phyloP scores from a whole-genome alignment of 1,140 invertebrate species.

The Drosophila dunni region DNA sequence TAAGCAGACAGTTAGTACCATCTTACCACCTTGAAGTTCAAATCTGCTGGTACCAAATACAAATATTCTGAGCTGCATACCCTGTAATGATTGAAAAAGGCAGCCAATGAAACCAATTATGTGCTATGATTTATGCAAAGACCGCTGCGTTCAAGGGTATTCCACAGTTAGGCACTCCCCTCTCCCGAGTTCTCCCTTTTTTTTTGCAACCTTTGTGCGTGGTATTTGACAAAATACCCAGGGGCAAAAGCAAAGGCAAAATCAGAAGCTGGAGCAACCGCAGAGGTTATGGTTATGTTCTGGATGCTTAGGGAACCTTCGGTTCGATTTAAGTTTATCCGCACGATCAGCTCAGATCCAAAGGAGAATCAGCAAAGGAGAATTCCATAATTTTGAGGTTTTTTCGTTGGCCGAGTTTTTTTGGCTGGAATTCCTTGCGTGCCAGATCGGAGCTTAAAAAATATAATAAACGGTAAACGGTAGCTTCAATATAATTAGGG shows the following conservation, averaged over 20 bases:
- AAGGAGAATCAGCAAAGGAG: slow-evolving; percentile 67
- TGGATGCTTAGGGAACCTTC: slow-evolving; percentile 31
- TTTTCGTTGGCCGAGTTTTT: slow-evolving; percentile 8
- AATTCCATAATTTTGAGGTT: slow-evolving; percentile 71
- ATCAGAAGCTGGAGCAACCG: not conserved
- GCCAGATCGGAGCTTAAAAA: slow-evolving; percentile 29
- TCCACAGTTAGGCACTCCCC: not conserved
- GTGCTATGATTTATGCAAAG: too few species aligned
- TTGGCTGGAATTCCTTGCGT: slow-evolving; percentile 70
- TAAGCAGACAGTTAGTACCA: too few species aligned
- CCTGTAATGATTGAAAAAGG: slow-evolving; percentile 1
- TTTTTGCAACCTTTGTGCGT: slow-evolving; percentile 1
- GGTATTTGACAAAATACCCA: slow-evolving; percentile 77
- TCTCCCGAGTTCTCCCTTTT: not conserved
- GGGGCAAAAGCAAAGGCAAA: slow-evolving; percentile 43
- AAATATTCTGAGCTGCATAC: not conserved
- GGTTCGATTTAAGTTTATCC: slow-evolving; percentile 80
- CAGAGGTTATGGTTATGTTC: slow-evolving; percentile 29
- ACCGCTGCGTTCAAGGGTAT: slow-evolving; percentile 10
- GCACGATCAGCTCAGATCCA: slow-evolving; percentile 71
- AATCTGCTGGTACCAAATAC: too few species aligned
- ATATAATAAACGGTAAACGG: slow-evolving; percentile 58
- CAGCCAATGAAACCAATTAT: not conserved
- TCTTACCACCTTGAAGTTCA: too few species aligned
- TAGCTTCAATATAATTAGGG: slow-evolving; percentile 55